Base-by-base conservation (phyloP, 2,113 vertebrate genomes). In the Chaetops frenatus region DNA sequence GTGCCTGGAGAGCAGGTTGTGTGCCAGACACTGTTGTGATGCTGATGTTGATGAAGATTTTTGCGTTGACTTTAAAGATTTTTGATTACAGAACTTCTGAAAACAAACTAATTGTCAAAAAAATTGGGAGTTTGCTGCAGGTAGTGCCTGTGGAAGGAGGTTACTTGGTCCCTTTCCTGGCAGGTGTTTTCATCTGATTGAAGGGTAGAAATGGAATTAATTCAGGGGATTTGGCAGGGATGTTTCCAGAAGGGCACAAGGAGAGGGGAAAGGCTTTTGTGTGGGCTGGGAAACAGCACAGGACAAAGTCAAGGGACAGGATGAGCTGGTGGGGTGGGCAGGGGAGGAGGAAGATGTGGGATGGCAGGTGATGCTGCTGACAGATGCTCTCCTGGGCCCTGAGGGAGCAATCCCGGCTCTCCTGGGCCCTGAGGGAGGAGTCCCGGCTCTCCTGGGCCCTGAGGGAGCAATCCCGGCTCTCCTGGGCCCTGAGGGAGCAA, bases 51-150 rank as follows among this genome's bases (percentile, higher is more conserved):
- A 40, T 11, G 9, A 33, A 45, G 64, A 53, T 18, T 2, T 1
- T 38, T 15, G 12, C 12, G 15, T 42, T 42, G 38, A 38, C 38
- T 38, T 76, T 31, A 11, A 24, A 71, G 62, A 31, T 29, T 91
- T 54, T 40, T 60, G 24, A 38, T 79, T 21, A 19, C 51, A 36
- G 11, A 21, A 28, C 14, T 62, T 62, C 18, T 48, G 21, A 35
- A 57, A 57, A 56, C 35, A 71, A 70, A 22, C 2, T 33, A 25
- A 45, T 36, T 9, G 47, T 54, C 3, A 15, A 53, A 73, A 76
- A 58, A 35, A 45, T 4, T 0, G 7, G 27, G 35, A 53, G 23
- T 2, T 23, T 1, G 4, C 15, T 28, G 61, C 29, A 31, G 33
- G 5, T 15, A 5, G 31, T 17, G 42, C 38, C 44, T 19, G 3